These are phyloP conservation scores for Drosophila tropicalis DNA, from an alignment of 1,140 invertebrate genomes.

Conservation along the genomic window DNA sequence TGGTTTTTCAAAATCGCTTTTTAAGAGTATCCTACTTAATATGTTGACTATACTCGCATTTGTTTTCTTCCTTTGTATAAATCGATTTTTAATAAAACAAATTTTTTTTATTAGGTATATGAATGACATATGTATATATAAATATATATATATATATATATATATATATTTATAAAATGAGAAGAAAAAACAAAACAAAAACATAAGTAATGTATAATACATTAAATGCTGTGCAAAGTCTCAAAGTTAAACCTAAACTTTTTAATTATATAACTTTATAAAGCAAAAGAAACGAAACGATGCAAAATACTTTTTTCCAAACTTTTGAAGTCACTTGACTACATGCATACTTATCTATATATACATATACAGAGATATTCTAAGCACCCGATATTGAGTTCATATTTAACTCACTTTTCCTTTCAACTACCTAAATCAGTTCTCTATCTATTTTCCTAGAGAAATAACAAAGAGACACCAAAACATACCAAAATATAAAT, in stretches of 20 bases:
- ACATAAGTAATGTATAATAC: conserved; percentile 56
- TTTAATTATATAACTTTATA: conserved; percentile 50
- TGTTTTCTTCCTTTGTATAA: conserved; percentile 55
- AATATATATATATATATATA: conserved; percentile 49
- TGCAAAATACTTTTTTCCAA: conserved; percentile 38
- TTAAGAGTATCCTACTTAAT: conserved; percentile 41
- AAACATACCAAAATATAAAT: neutral
- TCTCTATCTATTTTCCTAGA: neutral
- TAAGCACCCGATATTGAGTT: conserved; percentile 5
- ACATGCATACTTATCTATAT: conserved; percentile 43
- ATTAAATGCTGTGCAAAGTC: conserved; percentile 76
- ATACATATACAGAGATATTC: conserved; percentile 26
- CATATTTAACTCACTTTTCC: conserved; percentile 7
- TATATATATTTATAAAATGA: conserved; percentile 48
- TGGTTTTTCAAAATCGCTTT: neutral
- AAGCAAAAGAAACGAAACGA: conserved; percentile 30
- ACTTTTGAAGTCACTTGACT: conserved; percentile 40
- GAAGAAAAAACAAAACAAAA: conserved; percentile 14
- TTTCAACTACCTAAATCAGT: neutral
- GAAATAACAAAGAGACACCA: conserved; percentile 1
- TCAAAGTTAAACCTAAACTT: conserved; percentile 78
- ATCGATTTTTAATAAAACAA: conserved; percentile 51
- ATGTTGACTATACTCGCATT: conserved; percentile 57
- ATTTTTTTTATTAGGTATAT: conserved; percentile 48
- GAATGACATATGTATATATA: conserved; percentile 44